Evolutionary conservation across 2,888 invertebrate species (phyloP).

Genomic region (Orthonevra nobilis): DNA sequence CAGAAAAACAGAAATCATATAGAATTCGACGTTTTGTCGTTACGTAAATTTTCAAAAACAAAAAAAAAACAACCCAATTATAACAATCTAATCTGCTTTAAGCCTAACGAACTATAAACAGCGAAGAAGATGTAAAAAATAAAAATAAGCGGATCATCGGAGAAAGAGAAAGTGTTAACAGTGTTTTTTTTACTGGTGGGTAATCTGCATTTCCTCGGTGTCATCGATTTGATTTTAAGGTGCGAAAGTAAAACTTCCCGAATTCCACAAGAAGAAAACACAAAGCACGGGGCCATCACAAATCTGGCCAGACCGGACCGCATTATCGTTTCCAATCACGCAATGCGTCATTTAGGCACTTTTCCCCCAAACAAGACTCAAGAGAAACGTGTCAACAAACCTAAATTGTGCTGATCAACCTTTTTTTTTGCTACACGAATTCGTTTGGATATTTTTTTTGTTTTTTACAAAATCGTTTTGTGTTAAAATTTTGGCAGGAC

Average conservation of each 20-base stretch:
- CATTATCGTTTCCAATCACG: conserved; percentile 67
- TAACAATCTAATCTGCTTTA: too few relatives aligned
- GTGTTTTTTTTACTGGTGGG: conserved; percentile 5
- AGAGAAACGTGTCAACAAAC: conserved; percentile 63
- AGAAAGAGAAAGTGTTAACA: conserved; percentile 58
- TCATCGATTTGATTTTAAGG: conserved; percentile 58
- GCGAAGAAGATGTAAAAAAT: not conserved
- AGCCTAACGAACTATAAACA: not conserved
- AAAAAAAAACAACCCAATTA: not conserved
- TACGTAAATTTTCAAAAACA: conserved; percentile 46
- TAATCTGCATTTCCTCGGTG: conserved; percentile 52
- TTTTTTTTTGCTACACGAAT: conserved; percentile 12
- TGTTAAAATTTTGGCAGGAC: not conserved
- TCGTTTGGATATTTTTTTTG: not conserved
- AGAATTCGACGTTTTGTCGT: conserved; percentile 37
- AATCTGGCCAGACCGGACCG: conserved; percentile 24
- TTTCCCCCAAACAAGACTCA: conserved; percentile 47
- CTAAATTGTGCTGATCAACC: conserved; percentile 8
- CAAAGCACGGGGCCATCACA: conserved; percentile 11
- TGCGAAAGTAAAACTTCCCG: conserved; percentile 68
- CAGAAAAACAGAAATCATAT: conserved; percentile 34
- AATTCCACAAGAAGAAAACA: conserved; percentile 68
- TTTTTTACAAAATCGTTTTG: not conserved
- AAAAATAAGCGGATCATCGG: not conserved
- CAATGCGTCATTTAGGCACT: conserved; percentile 62